Evolutionary conservation across 2,113 vertebrate species (phyloP).

Genomic region (Bettongia penicillata): DNA sequence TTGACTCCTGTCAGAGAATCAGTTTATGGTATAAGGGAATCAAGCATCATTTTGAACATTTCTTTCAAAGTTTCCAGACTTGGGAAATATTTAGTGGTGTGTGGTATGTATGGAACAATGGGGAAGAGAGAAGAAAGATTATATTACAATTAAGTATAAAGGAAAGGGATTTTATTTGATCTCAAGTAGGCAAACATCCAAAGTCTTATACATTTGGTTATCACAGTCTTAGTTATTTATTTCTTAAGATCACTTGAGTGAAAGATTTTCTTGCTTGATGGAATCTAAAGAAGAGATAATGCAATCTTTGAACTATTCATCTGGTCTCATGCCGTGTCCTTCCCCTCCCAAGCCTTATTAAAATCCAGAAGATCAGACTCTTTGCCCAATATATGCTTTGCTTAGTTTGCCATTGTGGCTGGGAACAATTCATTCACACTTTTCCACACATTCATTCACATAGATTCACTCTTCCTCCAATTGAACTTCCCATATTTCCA

Average conservation of each 20-base stretch:
- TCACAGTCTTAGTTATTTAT: not conserved
- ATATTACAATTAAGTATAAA: not conserved
- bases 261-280: not conserved
- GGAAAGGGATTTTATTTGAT: not conserved
- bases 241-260: not conserved
- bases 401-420: not conserved
- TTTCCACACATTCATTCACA: not conserved
- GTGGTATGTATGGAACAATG: not conserved
- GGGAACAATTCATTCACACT: not conserved
- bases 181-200: not conserved
- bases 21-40: constrained; percentile 33
- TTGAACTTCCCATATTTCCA: not conserved
- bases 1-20: not conserved
- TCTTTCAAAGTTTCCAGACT: not conserved
- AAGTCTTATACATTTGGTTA: not conserved
- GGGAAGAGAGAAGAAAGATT: not conserved
- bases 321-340: fast-evolving
- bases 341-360: not conserved
- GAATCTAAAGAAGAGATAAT: not conserved
- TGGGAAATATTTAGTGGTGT: not conserved
- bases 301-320: not conserved
- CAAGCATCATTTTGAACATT: not conserved
- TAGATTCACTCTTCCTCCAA: not conserved
- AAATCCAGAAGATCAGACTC: not conserved
- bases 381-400: not conserved